Evolutionary conservation across 2,113 vertebrate genomes (phyloP).

Genomic region (Delphinapterus leucas): DNA sequence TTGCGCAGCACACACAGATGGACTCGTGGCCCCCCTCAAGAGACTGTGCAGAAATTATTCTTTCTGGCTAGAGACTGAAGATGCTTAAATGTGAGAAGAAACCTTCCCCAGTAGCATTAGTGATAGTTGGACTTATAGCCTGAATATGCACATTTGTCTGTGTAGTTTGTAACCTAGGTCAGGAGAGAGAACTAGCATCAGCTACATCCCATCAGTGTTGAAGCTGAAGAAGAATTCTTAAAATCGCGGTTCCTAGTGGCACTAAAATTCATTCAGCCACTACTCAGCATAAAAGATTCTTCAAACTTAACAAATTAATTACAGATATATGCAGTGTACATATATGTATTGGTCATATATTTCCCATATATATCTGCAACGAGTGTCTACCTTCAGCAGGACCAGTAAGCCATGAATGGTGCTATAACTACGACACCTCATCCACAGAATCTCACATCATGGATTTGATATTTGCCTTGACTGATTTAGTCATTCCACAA

Average conservation of each 20-base stretch:
- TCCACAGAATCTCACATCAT: background rate
- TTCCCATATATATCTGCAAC: background rate
- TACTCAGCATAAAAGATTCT: constrained; percentile 19
- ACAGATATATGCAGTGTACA: background rate
- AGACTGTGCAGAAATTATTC: constrained; percentile 50
- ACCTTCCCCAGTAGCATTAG: background rate
- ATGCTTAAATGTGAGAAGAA: constrained; percentile 26
- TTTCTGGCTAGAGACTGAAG: constrained; percentile 50
- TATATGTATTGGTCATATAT: background rate
- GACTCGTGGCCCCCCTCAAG: constrained; percentile 65
- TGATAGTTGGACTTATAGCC: background rate
- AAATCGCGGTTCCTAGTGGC: background rate
- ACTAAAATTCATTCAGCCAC: background rate
- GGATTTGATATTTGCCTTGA: constrained; percentile 8
- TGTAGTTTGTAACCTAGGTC: constrained; percentile 29
- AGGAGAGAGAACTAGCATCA: constrained; percentile 31
- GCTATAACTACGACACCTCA: background rate
- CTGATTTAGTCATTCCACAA: background rate
- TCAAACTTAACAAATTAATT: constrained; percentile 53
- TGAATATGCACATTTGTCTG: background rate
- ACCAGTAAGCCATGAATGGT: background rate
- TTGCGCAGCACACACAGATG: constrained; percentile 59
- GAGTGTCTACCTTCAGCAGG: background rate
- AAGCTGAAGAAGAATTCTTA: constrained; percentile 29
- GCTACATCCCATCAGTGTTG: background rate